Evolutionary conservation across 2,113 vertebrate genomes (phyloP).

Genomic region (Paedocypris sp.): DNA sequence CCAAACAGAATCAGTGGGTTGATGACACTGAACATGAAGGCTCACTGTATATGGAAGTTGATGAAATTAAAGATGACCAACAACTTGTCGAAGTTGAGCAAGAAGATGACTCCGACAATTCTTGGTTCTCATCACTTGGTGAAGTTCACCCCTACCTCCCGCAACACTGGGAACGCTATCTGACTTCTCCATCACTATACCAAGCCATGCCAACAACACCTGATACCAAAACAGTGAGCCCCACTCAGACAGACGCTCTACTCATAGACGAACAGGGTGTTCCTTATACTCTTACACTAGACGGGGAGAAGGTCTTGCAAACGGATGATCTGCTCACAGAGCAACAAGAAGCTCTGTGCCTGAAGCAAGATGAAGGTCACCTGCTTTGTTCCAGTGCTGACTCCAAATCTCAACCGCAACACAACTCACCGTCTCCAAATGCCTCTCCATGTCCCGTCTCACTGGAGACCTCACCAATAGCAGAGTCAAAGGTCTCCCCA

Average conservation of each 20-base stretch:
- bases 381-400: background rate
- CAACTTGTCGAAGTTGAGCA: conserved; percentile 56
- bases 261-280: conserved; percentile 66
- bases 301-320: conserved; percentile 60
- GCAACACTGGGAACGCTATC: conserved; percentile 19
- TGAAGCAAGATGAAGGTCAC: conserved; percentile 22
- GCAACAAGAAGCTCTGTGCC: background rate
- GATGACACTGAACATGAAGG: conserved; percentile 44
- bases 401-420: background rate
- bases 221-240: conserved; percentile 33
- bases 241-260: conserved; percentile 47
- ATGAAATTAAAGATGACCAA: conserved; percentile 59
- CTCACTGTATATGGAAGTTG: conserved; percentile 63
- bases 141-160: background rate
- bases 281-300: conserved; percentile 57
- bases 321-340: conserved; percentile 34
- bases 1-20: conserved; percentile 34
- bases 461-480: conserved; percentile 27
- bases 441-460: background rate
- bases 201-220: conserved; percentile 33
- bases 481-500: no score
- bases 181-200: conserved; percentile 37
- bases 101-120: conserved; percentile 24
- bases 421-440: background rate
- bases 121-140: background rate